phyloP scores from a whole-genome alignment of 1,140 invertebrate species.

The Drosophila busckii region DNA sequence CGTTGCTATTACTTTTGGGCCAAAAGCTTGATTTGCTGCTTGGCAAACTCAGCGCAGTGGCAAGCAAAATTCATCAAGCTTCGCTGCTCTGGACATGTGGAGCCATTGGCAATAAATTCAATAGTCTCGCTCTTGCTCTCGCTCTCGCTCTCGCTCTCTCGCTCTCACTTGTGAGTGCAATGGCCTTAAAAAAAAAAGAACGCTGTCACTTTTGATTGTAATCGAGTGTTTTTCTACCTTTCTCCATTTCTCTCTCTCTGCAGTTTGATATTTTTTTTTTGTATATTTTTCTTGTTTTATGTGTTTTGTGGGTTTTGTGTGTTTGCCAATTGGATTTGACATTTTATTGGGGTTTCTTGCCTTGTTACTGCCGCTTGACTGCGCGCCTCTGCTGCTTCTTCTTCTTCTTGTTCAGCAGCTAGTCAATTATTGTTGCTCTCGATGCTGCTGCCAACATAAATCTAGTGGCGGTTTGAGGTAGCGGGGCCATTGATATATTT shows the following conservation, averaged over 20 bases:
- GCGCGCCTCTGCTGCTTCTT: constrained; percentile 3
- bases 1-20: constrained; percentile 18
- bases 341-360: constrained; percentile 73
- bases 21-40: constrained; percentile 37
- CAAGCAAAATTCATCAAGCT: constrained; percentile 49
- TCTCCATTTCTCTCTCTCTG: neutral
- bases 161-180: no score
- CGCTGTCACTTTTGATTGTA: constrained; percentile 74
- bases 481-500: no score
- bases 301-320: constrained; percentile 29
- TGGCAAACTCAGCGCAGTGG: constrained; percentile 1
- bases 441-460: constrained; percentile 65
- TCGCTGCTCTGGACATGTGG: constrained; percentile 20
- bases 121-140: no score
- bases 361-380: constrained; percentile 69
- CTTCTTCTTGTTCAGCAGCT: constrained; percentile 3
- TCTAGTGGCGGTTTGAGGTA: constrained; percentile 29
- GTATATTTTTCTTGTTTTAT: constrained; percentile 4
- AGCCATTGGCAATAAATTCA: no score
- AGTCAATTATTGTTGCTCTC: constrained; percentile 50
- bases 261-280: constrained; percentile 64
- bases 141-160: no score
- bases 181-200: constrained; percentile 20
- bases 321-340: constrained; percentile 76
- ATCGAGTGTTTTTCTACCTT: constrained; percentile 58